Base-by-base conservation (phyloP, 1,140 invertebrate genomes). In the Chrysoperla carnea region DNA sequence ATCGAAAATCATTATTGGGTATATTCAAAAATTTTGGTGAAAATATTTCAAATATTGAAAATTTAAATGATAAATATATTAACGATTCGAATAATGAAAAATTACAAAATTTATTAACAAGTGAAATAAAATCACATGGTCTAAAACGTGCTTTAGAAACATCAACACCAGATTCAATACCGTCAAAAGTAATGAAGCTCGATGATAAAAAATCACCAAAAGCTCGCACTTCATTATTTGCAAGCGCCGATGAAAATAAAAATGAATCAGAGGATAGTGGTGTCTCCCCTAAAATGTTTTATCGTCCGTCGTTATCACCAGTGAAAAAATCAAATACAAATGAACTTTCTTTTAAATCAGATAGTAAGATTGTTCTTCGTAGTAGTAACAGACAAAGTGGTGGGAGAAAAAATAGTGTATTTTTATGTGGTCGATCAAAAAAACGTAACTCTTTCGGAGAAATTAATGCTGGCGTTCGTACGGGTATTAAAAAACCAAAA, bases 381-480 rank as follows among this genome's bases (percentile, higher is more conserved):
- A 42, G 15, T 33, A 37, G 37, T 45, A 45, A 42, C 28, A 37
- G 8, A 43, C 49, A 39, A 40, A 38, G 28, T 29, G 27, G 39
- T 15, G 4, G 27, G 17, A 23, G 17, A 23, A 23, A 23, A 23
- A 23, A 2, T 3, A 5, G 17, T 12, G 23, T 39, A 17, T 46
- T 37, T 45, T 39, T 44, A 13, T 45, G 46, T 42, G 44, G 36
- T 43, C 42, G 42, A 40, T 33, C 8, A 44, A 45, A 29, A 41
- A 47, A 41, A 17, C 8, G 8, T 33, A 33, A 33, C 4, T 41
- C 35, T 3, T 50, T 61, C 23, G 69, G 69, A 0, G 60, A 70
- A 48, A 72, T 73, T 27, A 73, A 73, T 48, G 57, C 62, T 42
- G 69, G 69, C 1, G 70, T 73, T 0, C 56, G 58, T 46, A 69